Evolutionary conservation across 1,140 invertebrate species (phyloP), one percentile per base, ranked within the genome.

Genomic region (Leptinotarsa undecemlineata): DNA sequence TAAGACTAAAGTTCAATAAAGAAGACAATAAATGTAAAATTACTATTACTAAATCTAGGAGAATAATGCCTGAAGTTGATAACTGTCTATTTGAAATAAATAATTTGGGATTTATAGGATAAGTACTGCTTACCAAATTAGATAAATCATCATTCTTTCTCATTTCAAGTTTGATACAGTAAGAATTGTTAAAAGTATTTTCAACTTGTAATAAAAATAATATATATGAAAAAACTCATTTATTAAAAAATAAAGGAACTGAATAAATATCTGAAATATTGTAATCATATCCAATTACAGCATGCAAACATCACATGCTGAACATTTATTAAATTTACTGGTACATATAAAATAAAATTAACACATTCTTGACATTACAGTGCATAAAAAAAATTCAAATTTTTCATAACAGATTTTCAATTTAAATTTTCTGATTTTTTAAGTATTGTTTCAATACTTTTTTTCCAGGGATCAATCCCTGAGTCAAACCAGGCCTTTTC

Each of bases 391-490:
- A 33, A 33, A 33, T 33, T 33, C 26, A 33, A 33, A 33, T 6
- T 0, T 42, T 42, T 42, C 0, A 42, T 42, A 42, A 42, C 33
- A 11, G 33, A 42, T 48, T 47, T 6, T 3, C 4, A 69, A 48
- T 69, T 48, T 48, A 72, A 14, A 20, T 48, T 42, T 72, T 72
- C 47, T 64, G 71, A 64, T 72, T 11, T 57, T 79, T 79, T 3
- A 79, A 63, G 76, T 94, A 94, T 84, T 91, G 88, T 85, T 94
- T 94, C 82, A 96, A 89, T 8, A 95, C 93, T 87, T 92, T 94
- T 82, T 96, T 95, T 8, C 94, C 91, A 51, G 95, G 95, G 33
- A 94, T 86, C 20, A 97, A 82, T n/a, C 87, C 88, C 81, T 94
- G 90, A 15, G 90, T 89, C 4, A 97, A 82, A 0, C 95, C 95